These are phyloP conservation scores for Odontocolon sp. DNA, from an alignment of 2,888 invertebrate species.

Conservation along the genomic window DNA sequence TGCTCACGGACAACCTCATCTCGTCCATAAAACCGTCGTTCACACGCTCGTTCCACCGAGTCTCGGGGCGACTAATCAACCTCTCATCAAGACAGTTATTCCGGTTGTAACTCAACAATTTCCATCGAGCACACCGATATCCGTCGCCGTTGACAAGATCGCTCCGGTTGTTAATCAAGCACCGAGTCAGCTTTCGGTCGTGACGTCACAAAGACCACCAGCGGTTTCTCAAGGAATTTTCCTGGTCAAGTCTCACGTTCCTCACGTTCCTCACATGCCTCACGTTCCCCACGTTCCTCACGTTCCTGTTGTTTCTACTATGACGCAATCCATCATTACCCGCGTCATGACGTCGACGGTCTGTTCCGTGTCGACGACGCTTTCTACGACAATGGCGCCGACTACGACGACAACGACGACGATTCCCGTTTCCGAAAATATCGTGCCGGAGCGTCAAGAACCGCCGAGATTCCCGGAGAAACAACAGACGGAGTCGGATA, in stretches of 20 bases:
- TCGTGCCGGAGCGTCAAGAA: constrained; percentile 54
- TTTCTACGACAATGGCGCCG: constrained; percentile 39
- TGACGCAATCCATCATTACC: constrained; percentile 69
- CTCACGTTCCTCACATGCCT: constrained; percentile 70
- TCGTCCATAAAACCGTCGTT: constrained; percentile 72
- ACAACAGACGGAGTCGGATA: constrained; percentile 10
- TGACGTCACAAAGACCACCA: constrained; percentile 58
- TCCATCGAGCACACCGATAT: constrained; percentile 48
- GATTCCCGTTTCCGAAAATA: constrained; percentile 34
- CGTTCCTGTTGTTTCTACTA: constrained; percentile 70
- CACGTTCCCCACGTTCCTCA: constrained; percentile 64
- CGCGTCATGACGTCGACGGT: constrained; percentile 66
- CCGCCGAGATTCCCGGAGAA: constrained; percentile 50
- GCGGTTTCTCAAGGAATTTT: constrained; percentile 66
- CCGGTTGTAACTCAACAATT: constrained; percentile 71
- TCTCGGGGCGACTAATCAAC: constrained; percentile 66
- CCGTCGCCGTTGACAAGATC: constrained; percentile 64
- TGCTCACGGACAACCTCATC: constrained; percentile 74
- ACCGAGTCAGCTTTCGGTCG: constrained; percentile 41
- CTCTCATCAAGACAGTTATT: constrained; percentile 74
- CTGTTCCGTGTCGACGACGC: constrained; percentile 55
- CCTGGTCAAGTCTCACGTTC: constrained; percentile 67
- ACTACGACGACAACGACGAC: constrained; percentile 43
- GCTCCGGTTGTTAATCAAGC: constrained; percentile 40
- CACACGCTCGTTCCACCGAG: constrained; percentile 66